Percentiles rank a stretch among this genome's conserved stretches.
Conservation (phyloP, 2,797 vertebrate species). For the Platalea minor region DNA sequence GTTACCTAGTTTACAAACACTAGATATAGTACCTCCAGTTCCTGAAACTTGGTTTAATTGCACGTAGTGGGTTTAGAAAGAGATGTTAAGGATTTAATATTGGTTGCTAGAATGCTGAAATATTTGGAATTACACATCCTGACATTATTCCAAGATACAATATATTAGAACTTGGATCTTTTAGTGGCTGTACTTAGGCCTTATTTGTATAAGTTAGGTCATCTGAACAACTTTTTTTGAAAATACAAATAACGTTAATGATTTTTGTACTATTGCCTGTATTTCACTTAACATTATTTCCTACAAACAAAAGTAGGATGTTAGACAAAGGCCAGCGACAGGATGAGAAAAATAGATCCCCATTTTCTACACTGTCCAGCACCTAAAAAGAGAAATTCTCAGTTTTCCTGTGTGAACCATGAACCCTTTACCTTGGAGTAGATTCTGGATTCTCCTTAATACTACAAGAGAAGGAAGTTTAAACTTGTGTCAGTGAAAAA, state of each 20-base stretch:
- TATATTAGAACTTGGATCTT: conserved; percentile 47
- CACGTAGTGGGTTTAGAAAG: not conserved
- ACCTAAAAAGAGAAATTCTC: not conserved
- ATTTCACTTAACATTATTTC: not conserved
- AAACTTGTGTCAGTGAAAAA: not conserved
- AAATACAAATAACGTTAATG: conserved; percentile 60
- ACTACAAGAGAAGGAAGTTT: not conserved
- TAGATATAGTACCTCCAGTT: not conserved
- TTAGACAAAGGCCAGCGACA: not conserved
- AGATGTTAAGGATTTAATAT: conserved; percentile 9
- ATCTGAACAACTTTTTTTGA: conserved; percentile 33
- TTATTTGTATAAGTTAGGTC: conserved; percentile 48
- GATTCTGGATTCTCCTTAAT: not conserved
- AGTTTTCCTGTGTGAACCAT: not conserved
- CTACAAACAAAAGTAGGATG: not conserved
- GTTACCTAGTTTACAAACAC: not conserved
- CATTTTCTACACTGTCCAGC: not conserved
- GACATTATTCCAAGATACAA: not conserved
- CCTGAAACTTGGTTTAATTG: not conserved
- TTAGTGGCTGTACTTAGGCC: conserved; percentile 26
- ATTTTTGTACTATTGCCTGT: conserved; percentile 1
- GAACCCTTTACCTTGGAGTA: not conserved
- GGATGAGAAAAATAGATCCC: not conserved
- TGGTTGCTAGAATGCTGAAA: conserved; percentile 33
- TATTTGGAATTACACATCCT: conserved; percentile 26